phyloP scores from a whole-genome alignment of 2,113 vertebrate species.

The Macquaria australasica region DNA sequence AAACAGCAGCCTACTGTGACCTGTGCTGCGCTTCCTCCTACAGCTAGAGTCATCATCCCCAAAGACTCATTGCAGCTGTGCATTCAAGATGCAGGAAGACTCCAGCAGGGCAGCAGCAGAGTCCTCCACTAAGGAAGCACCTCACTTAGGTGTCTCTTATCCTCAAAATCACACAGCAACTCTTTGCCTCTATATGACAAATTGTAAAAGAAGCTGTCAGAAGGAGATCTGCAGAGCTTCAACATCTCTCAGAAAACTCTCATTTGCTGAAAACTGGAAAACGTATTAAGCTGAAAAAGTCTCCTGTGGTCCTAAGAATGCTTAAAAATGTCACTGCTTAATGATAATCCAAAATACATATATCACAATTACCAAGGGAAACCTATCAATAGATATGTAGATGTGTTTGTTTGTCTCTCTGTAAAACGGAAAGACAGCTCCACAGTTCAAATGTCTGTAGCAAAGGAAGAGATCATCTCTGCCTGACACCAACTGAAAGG shows the following conservation, averaged over 20 bases:
- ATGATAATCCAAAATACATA: not conserved
- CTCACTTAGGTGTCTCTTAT: constrained; percentile 43
- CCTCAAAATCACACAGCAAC: constrained; percentile 28
- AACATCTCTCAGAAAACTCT: constrained; percentile 33
- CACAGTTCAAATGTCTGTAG: not conserved
- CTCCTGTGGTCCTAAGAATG: not conserved
- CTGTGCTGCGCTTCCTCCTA: constrained; percentile 1
- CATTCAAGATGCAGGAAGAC: constrained; percentile 30
- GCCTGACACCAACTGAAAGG: not conserved
- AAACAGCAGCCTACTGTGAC: constrained; percentile 45
- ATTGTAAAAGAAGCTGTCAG: constrained; percentile 34
- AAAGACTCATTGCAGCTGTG: constrained; percentile 35
- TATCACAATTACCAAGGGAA: not conserved
- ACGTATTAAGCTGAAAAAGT: not conserved
- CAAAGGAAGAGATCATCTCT: too few relatives aligned
- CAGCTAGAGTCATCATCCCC: constrained; percentile 19
- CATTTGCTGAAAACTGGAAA: constrained; percentile 11
- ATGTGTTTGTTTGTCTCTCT: not conserved
- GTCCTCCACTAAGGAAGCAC: constrained; percentile 29
- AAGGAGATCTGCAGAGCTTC: constrained; percentile 18
- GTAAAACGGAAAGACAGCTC: constrained; percentile 5
- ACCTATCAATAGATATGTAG: not conserved
- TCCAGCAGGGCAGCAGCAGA: constrained; percentile 16
- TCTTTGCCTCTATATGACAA: constrained; percentile 25
- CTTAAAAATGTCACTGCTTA: not conserved